These are phyloP conservation scores for Tinea semifulvella DNA, from an alignment of 2,888 invertebrate species.

Conservation along the genomic window DNA sequence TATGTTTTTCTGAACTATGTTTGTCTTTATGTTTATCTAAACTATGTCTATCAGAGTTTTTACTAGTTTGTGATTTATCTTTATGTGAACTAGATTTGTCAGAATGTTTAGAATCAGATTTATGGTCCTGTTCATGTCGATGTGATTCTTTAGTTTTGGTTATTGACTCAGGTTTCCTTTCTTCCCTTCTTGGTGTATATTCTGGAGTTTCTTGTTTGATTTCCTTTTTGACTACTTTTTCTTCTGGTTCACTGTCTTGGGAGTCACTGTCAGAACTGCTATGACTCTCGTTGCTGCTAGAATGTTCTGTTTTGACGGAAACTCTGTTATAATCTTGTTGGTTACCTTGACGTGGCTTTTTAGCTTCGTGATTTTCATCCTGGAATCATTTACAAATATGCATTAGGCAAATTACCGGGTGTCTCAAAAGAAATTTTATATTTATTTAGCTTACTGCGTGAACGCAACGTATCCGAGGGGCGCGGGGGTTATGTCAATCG, in stretches of 20 bases:
- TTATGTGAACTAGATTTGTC: slow-evolving; percentile 24
- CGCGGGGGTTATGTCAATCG: too few species aligned
- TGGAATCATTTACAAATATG: not conserved
- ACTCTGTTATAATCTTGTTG: not conserved
- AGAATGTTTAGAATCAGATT: slow-evolving; percentile 29
- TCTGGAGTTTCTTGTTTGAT: not conserved
- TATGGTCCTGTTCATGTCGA: slow-evolving; percentile 29
- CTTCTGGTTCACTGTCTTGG: slow-evolving; percentile 1
- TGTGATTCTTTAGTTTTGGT: slow-evolving; percentile 21
- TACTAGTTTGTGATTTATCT: slow-evolving; percentile 15
- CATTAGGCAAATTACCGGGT: too few species aligned
- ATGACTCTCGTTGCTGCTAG: slow-evolving; percentile 14
- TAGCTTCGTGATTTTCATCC: slow-evolving; percentile 1
- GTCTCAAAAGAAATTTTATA: too few species aligned
- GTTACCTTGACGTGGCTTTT: not conserved
- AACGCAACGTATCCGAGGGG: too few species aligned
- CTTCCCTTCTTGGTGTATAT: slow-evolving; percentile 1
- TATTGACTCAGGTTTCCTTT: not conserved
- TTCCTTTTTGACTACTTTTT: not conserved
- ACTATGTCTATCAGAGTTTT: slow-evolving; percentile 15
- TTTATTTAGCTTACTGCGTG: too few species aligned
- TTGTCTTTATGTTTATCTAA: slow-evolving; percentile 24
- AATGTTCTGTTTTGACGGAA: not conserved
- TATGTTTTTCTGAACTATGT: slow-evolving; percentile 16
- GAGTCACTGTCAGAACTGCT: slow-evolving; percentile 6